Percentiles rank a stretch among this genome's conserved stretches.
Conservation (phyloP, 2,113 vertebrate species). For the Megaptera novaeangliae region DNA sequence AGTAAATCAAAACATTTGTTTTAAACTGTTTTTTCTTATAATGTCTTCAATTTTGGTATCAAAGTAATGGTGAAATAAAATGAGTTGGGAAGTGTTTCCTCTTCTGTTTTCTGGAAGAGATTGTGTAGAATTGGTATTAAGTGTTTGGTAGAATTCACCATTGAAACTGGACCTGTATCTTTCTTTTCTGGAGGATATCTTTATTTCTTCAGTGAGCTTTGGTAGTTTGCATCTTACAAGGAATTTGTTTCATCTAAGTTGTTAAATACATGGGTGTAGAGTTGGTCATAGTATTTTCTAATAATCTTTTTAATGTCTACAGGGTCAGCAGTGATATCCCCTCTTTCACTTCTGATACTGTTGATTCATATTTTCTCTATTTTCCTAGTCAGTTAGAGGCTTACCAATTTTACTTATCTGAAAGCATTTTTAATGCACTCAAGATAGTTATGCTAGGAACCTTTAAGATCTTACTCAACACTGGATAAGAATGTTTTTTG, state of each 20-base stretch:
- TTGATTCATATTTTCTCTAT: neutral
- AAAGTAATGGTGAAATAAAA: neutral
- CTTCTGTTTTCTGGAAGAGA: neutral
- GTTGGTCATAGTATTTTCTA: neutral
- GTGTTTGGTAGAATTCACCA: neutral
- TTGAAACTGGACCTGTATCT: neutral
- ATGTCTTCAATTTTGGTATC: neutral
- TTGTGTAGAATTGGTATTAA: neutral
- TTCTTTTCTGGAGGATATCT: neutral
- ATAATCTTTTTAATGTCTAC: neutral
- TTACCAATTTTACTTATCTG: neutral
- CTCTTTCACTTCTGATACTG: neutral
- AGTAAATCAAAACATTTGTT: slow-evolving; percentile 19
- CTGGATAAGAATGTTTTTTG: neutral
- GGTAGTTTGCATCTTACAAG: neutral
- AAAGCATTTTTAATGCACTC: neutral
- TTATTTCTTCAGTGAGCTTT: neutral
- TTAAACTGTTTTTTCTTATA: neutral
- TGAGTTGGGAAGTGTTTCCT: neutral
- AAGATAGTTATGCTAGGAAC: slow-evolving; percentile 14
- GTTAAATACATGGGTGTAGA: neutral
- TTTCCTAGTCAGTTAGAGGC: neutral
- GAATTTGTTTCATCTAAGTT: neutral
- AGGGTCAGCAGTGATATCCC: neutral
- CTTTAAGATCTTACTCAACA: slow-evolving; percentile 18